Conservation (phyloP, 2,113 vertebrate species). For the Eurypyga helias region DNA sequence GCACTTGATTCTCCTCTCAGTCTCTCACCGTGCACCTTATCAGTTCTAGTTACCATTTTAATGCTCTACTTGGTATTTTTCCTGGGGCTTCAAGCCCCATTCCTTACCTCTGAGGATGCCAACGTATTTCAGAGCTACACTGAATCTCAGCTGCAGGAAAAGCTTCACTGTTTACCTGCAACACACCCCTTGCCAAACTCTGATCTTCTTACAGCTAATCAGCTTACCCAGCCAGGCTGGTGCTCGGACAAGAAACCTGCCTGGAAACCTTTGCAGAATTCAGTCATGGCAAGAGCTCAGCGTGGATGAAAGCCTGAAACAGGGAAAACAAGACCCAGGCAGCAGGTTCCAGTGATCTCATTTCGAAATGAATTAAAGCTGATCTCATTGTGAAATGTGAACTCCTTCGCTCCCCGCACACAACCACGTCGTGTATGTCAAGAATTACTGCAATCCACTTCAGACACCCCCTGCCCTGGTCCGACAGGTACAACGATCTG, state of each 20-base stretch:
- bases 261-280: background rate
- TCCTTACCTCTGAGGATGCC: background rate
- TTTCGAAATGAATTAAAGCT: fast-evolving
- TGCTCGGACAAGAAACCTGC: background rate
- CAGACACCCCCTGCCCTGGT: background rate
- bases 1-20: background rate
- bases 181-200: background rate
- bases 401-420: background rate
- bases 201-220: background rate
- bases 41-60: background rate
- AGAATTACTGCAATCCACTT: fast-evolving
- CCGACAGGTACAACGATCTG: background rate
- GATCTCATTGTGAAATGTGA: background rate
- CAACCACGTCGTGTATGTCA: fast-evolving
- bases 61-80: conserved; percentile 1
- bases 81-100: conserved; percentile 4
- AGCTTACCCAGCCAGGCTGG: background rate
- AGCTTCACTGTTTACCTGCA: background rate
- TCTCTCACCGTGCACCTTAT: background rate
- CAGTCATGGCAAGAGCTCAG: background rate
- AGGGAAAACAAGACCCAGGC: background rate
- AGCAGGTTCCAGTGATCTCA: background rate
- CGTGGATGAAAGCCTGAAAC: background rate
- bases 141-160: background rate
- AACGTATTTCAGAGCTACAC: background rate